Evolutionary conservation across 2,888 invertebrate genomes (phyloP).

Genomic region (Elmis aenea): DNA sequence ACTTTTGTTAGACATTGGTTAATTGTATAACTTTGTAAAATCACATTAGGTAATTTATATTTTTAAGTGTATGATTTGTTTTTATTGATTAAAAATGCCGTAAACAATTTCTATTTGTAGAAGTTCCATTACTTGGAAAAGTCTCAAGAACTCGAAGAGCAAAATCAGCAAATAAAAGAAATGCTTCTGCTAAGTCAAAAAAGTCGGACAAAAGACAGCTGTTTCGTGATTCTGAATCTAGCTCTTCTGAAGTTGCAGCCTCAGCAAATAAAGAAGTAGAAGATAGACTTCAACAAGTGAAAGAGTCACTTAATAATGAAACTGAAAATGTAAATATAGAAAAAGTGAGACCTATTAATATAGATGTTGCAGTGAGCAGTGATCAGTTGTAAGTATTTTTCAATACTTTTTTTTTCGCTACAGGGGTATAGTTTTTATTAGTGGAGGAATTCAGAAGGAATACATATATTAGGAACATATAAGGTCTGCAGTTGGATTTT

Average conservation of each 20-base stretch:
- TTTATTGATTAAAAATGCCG: background rate
- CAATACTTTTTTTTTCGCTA: too few species aligned
- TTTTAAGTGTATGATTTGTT: too few species aligned
- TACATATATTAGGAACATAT: too few species aligned
- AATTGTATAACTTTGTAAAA: too few species aligned
- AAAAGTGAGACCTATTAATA: slow-evolving; percentile 37
- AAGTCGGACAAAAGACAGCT: slow-evolving; percentile 37
- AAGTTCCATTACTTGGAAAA: slow-evolving; percentile 61
- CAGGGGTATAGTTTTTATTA: too few species aligned
- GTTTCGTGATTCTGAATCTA: slow-evolving; percentile 39
- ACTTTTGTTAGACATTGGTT: too few species aligned
- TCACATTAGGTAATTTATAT: too few species aligned
- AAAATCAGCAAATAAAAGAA: slow-evolving; percentile 54
- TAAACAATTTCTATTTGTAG: slow-evolving; percentile 35
- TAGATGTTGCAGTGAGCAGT: slow-evolving; percentile 36
- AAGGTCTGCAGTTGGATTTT: too few species aligned
- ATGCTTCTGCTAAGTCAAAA: slow-evolving; percentile 37
- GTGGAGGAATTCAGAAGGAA: too few species aligned
- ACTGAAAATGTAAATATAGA: slow-evolving; percentile 21
- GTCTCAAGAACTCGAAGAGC: slow-evolving; percentile 63
- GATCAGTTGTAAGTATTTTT: slow-evolving; percentile 32
- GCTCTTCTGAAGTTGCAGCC: slow-evolving; percentile 36
- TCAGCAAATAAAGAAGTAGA: slow-evolving; percentile 25
- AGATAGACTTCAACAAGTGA: slow-evolving; percentile 37
- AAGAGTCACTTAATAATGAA: slow-evolving; percentile 33